Percentiles rank a stretch among this genome's conserved stretches.
Conservation (phyloP, 2,113 vertebrate species). For the Sander vitreus region DNA sequence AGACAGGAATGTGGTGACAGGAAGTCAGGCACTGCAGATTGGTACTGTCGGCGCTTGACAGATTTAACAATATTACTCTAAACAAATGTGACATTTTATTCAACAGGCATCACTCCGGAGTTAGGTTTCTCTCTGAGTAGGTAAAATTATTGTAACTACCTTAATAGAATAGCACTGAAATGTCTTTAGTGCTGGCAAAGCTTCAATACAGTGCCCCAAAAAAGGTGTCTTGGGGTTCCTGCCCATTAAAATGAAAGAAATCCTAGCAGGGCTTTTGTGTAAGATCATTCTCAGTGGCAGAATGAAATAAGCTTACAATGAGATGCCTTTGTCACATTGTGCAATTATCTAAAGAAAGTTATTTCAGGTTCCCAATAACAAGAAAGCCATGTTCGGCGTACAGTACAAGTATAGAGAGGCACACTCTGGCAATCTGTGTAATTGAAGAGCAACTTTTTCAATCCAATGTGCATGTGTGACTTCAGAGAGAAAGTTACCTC, state of each 20-base stretch:
- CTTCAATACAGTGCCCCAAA: slow-evolving; percentile 6
- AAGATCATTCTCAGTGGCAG: slow-evolving; percentile 22
- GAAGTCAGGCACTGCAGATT: slow-evolving; percentile 51
- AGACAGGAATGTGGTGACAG: slow-evolving; percentile 43
- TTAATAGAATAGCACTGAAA: slow-evolving; percentile 24
- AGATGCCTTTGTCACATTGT: slow-evolving; percentile 43
- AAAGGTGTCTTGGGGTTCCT: slow-evolving; percentile 20
- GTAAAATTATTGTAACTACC: background rate
- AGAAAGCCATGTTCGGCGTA: slow-evolving; percentile 11
- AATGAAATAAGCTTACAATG: slow-evolving; percentile 38
- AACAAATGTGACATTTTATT: slow-evolving; percentile 63
- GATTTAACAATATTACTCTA: slow-evolving; percentile 51
- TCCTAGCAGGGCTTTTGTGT: slow-evolving; percentile 45
- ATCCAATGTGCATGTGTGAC: slow-evolving; percentile 49
- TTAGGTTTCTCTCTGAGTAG: slow-evolving; percentile 38
- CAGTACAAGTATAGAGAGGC: slow-evolving; percentile 14
- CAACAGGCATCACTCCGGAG: slow-evolving; percentile 50
- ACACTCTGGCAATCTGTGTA: slow-evolving; percentile 43
- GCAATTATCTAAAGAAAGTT: slow-evolving; percentile 43
- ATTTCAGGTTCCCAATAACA: slow-evolving; percentile 31
- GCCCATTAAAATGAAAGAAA: slow-evolving; percentile 51
- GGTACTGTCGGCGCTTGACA: slow-evolving; percentile 48
- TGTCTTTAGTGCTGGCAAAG: slow-evolving; percentile 27
- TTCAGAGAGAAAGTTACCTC: slow-evolving; percentile 58
- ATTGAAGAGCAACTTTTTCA: slow-evolving; percentile 51